Conservation (phyloP, 2,113 vertebrate genomes). For the Bettongia penicillata region DNA sequence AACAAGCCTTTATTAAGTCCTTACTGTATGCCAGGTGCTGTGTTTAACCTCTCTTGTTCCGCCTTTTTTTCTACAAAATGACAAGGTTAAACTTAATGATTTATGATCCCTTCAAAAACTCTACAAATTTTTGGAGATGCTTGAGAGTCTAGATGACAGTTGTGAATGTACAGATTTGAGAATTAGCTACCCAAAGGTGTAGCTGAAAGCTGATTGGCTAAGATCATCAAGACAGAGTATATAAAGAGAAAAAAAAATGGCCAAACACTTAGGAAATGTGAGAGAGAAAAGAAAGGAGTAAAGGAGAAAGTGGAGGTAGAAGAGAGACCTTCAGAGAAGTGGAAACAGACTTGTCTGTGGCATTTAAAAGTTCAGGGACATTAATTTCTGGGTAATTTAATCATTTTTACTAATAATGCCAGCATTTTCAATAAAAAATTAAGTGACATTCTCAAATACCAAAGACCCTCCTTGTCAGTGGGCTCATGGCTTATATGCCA, state of each 20-base stretch:
- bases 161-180: background rate
- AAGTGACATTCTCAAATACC: background rate
- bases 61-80: background rate
- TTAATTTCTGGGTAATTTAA: background rate
- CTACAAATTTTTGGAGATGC: background rate
- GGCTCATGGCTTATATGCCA: background rate
- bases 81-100: background rate
- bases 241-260: background rate
- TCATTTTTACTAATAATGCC: background rate
- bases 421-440: background rate
- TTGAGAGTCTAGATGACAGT: background rate
- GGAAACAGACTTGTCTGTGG: background rate
- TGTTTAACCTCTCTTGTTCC: background rate
- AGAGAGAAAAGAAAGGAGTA: background rate
- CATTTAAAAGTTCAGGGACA: background rate
- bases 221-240: background rate
- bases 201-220: background rate
- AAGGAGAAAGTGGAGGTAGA: background rate
- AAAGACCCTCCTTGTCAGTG: background rate
- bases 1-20: background rate
- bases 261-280: background rate
- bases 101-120: background rate
- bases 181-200: background rate
- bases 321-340: background rate
- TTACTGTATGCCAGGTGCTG: background rate